Percentiles rank a stretch among this genome's conserved stretches.
Conservation (phyloP, 2,888 invertebrate species). For the Octonoba sinensis region DNA sequence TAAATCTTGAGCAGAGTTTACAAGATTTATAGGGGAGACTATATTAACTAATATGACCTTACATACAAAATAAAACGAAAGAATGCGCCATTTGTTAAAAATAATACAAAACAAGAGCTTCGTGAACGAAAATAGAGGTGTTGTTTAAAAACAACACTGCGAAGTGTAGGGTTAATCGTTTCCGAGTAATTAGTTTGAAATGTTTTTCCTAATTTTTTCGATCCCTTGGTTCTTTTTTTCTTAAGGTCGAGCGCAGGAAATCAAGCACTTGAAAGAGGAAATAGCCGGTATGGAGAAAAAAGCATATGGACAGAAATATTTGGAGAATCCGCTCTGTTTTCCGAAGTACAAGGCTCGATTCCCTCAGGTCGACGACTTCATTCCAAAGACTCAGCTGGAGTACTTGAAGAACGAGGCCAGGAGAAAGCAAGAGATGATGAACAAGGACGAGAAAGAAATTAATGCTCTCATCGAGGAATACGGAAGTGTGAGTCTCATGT, state of each 20-base stretch:
- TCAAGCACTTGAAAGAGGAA: slow-evolving; percentile 26
- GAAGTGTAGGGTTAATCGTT: no score
- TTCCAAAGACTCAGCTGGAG: slow-evolving; percentile 20
- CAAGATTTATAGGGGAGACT: no score
- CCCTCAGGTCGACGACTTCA: slow-evolving; percentile 22
- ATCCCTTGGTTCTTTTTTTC: background rate
- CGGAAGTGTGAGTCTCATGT: slow-evolving; percentile 29
- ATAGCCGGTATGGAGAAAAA: slow-evolving; percentile 36
- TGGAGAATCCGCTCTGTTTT: slow-evolving; percentile 29
- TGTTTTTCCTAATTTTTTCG: no score
- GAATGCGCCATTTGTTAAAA: no score
- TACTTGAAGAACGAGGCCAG: slow-evolving; percentile 17
- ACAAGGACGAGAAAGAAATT: slow-evolving; percentile 6
- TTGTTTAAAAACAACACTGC: no score
- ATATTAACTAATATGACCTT: no score
- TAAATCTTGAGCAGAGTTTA: no score
- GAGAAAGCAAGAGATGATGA: slow-evolving; percentile 4
- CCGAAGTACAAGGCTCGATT: slow-evolving; percentile 38
- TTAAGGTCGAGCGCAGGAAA: slow-evolving; percentile 31
- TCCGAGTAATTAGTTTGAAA: no score
- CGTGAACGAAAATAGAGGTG: no score
- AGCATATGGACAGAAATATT: slow-evolving; percentile 39
- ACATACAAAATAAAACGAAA: no score
- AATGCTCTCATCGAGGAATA: slow-evolving; percentile 31
- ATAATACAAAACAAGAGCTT: no score